Base-by-base conservation (phyloP, 2,797 vertebrate species). In the Darevskia nairensis region DNA sequence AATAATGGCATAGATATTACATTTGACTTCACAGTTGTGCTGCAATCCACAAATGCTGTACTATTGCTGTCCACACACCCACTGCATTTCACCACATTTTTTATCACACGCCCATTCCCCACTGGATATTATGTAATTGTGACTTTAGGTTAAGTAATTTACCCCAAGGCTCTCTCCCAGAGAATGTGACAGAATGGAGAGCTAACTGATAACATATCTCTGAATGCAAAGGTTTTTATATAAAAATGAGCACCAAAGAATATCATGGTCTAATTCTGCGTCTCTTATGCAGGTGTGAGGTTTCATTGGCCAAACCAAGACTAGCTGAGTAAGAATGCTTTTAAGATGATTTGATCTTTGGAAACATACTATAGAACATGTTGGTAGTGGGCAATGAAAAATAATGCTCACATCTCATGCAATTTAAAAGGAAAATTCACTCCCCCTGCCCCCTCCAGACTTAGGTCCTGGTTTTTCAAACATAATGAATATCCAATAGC, bases 311-410 rank as follows among this genome's bases (percentile, higher is more conserved):
- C 79, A 86, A 2, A 76, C 84, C 86, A 89, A 3, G 39, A 82
- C 88, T 86, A 89, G 46, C 72, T 86, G 50, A 88, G 71, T 82
- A n/a, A 93, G 74, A 0, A 68, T 71, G 69, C 32, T 10, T 64
- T 27, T 46, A 46, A 41, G 55, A 72, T 50, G 55, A 19, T 83
- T 89, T 86, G 64, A 6, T 68, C 85, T 71, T 76, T 90, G 17
- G 77, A 82, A 88, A 87, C 71, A 64, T 92, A 17, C 41, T 83
- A 35, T 50, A 79, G 25, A 88, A 35, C 71, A 86, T 86, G 89
- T 87, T 89, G 71, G 72, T 78, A 82, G n/a, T 55, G 79, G 59
- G 3, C 78, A 82, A 29, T 27, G 50, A 50, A 50, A 50, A 39
- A 44, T 86, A 71, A 86, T n/a, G 8, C 21, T 74, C 1, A 1